Percentiles rank a stretch among this genome's conserved stretches.
Conservation (phyloP, 2,888 invertebrate genomes). For the Stenurella melanura region DNA sequence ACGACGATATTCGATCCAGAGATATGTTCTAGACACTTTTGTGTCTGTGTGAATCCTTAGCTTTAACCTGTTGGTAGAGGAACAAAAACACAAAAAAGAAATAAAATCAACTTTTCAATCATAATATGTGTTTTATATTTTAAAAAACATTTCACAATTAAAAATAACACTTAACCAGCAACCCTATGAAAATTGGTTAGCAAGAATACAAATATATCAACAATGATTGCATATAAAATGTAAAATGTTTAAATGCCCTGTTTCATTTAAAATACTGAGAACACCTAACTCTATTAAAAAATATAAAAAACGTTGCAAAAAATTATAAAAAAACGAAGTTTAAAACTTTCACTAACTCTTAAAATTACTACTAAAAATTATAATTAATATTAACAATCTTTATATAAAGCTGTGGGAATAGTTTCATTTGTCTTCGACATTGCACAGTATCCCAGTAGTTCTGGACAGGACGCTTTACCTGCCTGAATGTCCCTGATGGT, state of each 20-base stretch:
- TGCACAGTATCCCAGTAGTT: slow-evolving; percentile 83
- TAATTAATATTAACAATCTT: slow-evolving; percentile 61
- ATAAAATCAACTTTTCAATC: slow-evolving; percentile 3
- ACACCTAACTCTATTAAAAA: slow-evolving; percentile 45
- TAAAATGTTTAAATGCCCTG: slow-evolving; percentile 52
- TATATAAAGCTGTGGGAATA: slow-evolving; percentile 84
- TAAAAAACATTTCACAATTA: slow-evolving; percentile 37
- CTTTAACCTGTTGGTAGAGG: no score
- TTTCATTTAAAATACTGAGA: slow-evolving; percentile 50
- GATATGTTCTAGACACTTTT: no score
- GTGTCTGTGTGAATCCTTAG: no score
- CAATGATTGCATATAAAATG: slow-evolving; percentile 43
- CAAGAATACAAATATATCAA: slow-evolving; percentile 45
- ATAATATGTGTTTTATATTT: slow-evolving; percentile 22
- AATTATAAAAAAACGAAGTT: slow-evolving; percentile 32
- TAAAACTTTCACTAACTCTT: slow-evolving; percentile 26
- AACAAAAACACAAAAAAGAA: neutral
- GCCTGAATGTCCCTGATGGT: slow-evolving; percentile 84
- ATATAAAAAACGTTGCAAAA: slow-evolving; percentile 47
- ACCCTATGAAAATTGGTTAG: slow-evolving; percentile 4
- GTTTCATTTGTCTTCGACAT: slow-evolving; percentile 89
- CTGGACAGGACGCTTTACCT: slow-evolving; percentile 83
- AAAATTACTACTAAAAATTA: slow-evolving; percentile 31
- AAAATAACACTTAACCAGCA: slow-evolving; percentile 33
- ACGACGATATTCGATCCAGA: no score